These are phyloP conservation scores for Pachliopta kotzebuea DNA, from an alignment of 2,888 invertebrate species.

Conservation along the genomic window DNA sequence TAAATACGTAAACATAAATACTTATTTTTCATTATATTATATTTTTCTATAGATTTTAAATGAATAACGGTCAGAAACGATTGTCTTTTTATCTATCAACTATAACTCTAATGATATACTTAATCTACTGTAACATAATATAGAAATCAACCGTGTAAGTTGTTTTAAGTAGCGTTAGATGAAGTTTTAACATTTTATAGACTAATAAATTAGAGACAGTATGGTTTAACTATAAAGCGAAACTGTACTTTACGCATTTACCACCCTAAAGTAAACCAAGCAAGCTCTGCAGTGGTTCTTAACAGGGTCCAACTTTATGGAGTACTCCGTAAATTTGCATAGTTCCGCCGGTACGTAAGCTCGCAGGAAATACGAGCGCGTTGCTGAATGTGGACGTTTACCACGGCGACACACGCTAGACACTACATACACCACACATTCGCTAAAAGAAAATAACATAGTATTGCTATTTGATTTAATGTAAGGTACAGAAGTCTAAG, in stretches of 20 bases:
- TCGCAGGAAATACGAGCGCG: conserved; percentile 32
- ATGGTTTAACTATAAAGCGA: conserved; percentile 1
- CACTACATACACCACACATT: not conserved
- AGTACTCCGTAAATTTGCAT: conserved; percentile 23
- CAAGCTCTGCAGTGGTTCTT: conserved; percentile 32
- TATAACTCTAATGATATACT: too few species aligned
- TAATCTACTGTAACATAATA: too few species aligned
- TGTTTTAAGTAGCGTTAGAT: not conserved
- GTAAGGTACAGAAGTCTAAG: not conserved
- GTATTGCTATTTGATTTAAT: not conserved
- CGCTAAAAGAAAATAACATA: not conserved
- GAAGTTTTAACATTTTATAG: not conserved
- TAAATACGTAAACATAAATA: too few species aligned
- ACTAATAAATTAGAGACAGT: not conserved
- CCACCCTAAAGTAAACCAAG: conserved; percentile 34
- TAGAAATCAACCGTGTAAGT: not conserved
- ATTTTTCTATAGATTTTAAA: too few species aligned
- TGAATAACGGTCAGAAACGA: too few species aligned
- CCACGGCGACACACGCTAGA: conserved; percentile 43
- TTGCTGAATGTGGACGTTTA: conserved; percentile 42
- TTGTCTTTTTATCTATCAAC: too few species aligned
- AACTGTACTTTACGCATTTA: conserved; percentile 27
- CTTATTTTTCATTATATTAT: too few species aligned
- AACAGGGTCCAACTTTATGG: conserved; percentile 26
- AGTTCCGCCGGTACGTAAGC: conserved; percentile 23